These are phyloP conservation scores for Tadarida brasiliensis DNA, from an alignment of 2,797 vertebrate species.

Conservation along the genomic window DNA sequence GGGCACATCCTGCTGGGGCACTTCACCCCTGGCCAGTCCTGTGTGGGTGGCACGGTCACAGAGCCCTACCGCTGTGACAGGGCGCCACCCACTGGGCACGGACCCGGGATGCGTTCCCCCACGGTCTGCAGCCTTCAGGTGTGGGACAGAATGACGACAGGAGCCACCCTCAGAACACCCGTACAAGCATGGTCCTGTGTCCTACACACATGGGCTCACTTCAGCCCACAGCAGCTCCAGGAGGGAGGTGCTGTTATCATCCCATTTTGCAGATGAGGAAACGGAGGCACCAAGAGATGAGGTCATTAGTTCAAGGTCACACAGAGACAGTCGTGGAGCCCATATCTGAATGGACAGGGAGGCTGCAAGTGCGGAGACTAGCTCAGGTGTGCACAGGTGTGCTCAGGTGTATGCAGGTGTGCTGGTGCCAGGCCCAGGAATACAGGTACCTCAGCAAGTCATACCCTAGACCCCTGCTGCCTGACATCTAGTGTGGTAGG, in stretches of 20 bases:
- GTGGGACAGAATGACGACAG: too few species aligned
- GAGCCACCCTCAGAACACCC: too few species aligned
- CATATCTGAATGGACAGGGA: neutral
- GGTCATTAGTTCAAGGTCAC: neutral
- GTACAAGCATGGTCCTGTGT: too few species aligned
- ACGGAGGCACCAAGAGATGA: neutral
- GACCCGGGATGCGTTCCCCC: too few species aligned
- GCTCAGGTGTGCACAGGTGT: neutral
- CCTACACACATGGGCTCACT: too few species aligned
- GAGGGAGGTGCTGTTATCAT: too few species aligned
- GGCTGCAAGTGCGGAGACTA: neutral
- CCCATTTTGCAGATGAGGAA: too few species aligned
- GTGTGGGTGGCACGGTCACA: fast-evolving
- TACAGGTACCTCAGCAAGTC: neutral
- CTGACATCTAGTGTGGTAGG: neutral
- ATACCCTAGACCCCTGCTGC: neutral
- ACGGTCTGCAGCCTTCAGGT: too few species aligned
- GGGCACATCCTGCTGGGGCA: neutral
- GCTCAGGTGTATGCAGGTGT: neutral
- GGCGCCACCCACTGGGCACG: too few species aligned
- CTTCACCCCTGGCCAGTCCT: neutral
- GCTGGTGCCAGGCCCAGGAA: neutral
- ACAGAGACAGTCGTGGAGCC: neutral
- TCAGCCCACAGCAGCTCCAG: too few species aligned
- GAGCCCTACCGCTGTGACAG: neutral